Percentiles rank a stretch among this genome's conserved stretches.
phyloP scores from a whole-genome alignment of 2,888 invertebrate genomes.

The Caenorhabditis virilis region DNA sequence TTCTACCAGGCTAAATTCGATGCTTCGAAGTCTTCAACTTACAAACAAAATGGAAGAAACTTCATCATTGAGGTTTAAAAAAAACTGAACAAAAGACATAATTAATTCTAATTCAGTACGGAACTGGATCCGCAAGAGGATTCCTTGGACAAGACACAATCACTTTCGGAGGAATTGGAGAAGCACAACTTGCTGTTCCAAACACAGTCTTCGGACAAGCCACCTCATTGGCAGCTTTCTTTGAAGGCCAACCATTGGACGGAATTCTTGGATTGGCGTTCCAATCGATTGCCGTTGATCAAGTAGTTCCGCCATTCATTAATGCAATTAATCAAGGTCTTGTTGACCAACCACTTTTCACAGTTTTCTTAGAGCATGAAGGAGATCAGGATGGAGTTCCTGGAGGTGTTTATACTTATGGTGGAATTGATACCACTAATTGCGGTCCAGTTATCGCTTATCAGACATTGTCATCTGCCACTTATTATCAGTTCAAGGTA shows the following conservation, averaged over 20 bases:
- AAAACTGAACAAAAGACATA: background rate
- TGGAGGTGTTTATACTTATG: slow-evolving; percentile 55
- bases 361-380: slow-evolving; percentile 54
- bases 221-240: slow-evolving; percentile 71
- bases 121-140: slow-evolving; percentile 49
- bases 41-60: slow-evolving; percentile 40
- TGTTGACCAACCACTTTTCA: slow-evolving; percentile 55
- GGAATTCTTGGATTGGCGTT: slow-evolving; percentile 54
- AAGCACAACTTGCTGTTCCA: slow-evolving; percentile 66
- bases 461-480: slow-evolving; percentile 52
- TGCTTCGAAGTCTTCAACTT: slow-evolving; percentile 44
- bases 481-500: slow-evolving; percentile 56
- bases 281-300: slow-evolving; percentile 52
- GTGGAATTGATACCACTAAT: slow-evolving; percentile 52
- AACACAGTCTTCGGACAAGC: slow-evolving; percentile 72
- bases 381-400: slow-evolving; percentile 44
- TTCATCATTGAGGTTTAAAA: slow-evolving; percentile 44
- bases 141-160: slow-evolving; percentile 50
- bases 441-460: slow-evolving; percentile 52
- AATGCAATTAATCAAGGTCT: slow-evolving; percentile 52
- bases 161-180: slow-evolving; percentile 44
- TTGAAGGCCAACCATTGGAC: slow-evolving; percentile 68
- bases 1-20: slow-evolving; percentile 49
- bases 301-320: slow-evolving; percentile 49
- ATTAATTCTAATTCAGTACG: slow-evolving; percentile 46